Base-by-base conservation (phyloP, 2,888 invertebrate genomes). In the Caradrina kadenii region DNA sequence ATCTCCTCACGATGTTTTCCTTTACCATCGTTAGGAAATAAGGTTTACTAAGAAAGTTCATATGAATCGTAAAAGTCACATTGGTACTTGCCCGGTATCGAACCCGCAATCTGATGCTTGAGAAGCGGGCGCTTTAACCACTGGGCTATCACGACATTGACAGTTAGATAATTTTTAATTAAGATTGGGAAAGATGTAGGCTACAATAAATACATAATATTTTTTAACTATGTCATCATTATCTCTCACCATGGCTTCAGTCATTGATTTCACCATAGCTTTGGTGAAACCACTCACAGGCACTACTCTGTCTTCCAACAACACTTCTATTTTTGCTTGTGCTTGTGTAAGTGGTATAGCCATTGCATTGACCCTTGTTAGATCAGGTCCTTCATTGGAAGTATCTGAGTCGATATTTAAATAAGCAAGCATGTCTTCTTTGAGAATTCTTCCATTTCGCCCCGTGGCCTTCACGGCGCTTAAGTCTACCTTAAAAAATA, bases 211-310 rank as follows among this genome's bases (percentile, higher is more conserved):
- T 3, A 26, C 26, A 26, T 26, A 17, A 17, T 45, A 45, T 45
- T 45, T 17, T 13, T 13, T 39, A 39, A 35, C 19, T 42, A 19
- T 50, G 35, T 15, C 3, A 26, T 4, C 1, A 56, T 64, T n/a
- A 1, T 53, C 52, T 50, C 76, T 76, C 70, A 83, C 84, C 84
- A 84, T 84, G 17, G 84, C 82, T 66, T 84, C 84, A n/a, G 98
- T 98, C 99, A 99, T 99, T 0, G 99, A 97, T 93, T 98, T 99
- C 69, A 98, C 97, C 99, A 99, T 99, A 2, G 98, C 98, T 92
- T 98, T 99, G 26, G 97, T 97, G 86, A 99, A 98, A 22, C 98
- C 98, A 86, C 97, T 97, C 11, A 99, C 96, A 7, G 97, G 96
- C 68, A 97, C 97, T 0, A 96, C 95, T 89, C 92, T 95, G 82